phyloP scores from a whole-genome alignment of 2,797 vertebrate species.

The Tangara arthus region DNA sequence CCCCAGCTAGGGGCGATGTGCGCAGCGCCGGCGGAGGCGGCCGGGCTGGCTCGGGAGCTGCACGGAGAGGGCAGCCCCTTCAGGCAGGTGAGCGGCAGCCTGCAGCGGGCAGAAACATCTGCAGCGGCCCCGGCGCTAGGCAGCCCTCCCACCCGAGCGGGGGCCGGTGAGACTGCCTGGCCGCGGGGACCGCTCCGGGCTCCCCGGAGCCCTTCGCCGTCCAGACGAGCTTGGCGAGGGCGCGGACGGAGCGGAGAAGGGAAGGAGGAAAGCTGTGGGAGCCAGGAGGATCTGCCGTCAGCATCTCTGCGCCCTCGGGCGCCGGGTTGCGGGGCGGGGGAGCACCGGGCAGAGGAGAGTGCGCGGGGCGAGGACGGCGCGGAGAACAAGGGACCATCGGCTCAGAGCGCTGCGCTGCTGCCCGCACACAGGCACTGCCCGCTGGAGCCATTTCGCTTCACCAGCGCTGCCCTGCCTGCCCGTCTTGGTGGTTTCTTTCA shows the following conservation, averaged over 20 bases:
- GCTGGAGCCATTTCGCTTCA: conserved; percentile 14
- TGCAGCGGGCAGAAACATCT: background rate
- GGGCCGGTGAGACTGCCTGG: background rate
- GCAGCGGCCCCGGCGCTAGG: background rate
- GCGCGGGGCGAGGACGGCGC: too few relatives aligned
- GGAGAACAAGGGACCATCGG: background rate
- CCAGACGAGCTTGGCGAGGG: background rate
- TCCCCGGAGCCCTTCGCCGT: background rate
- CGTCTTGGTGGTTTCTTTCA: background rate
- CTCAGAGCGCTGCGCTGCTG: background rate
- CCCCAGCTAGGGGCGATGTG: background rate
- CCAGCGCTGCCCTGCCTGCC: background rate
- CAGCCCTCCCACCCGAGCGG: background rate
- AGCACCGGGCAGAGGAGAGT: background rate
- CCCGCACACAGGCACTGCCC: background rate
- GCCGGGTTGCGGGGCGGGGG: background rate
- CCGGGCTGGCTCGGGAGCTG: background rate
- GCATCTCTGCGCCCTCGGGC: background rate
- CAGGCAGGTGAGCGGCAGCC: conserved; percentile 3
- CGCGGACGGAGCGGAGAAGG: background rate
- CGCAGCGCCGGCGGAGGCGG: background rate
- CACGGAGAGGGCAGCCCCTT: background rate
- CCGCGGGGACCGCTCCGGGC: background rate
- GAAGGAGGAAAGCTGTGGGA: background rate
- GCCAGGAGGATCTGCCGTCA: background rate